Evolutionary conservation across 2,888 invertebrate genomes (phyloP).

Genomic region (Spialia ferax): DNA sequence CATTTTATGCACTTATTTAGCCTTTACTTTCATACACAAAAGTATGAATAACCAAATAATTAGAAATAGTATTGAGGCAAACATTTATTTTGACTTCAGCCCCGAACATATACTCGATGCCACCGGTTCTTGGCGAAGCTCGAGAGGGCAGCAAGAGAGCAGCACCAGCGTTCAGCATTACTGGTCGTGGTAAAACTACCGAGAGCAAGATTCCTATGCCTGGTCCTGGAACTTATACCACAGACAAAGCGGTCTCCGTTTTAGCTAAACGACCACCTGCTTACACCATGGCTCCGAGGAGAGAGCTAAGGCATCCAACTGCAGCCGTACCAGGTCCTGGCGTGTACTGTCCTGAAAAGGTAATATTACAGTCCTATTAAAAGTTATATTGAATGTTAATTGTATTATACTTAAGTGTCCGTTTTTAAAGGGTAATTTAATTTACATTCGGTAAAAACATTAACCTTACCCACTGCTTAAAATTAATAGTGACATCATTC

Average conservation of each 20-base stretch:
- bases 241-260: constrained; percentile 83
- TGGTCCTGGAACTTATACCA: constrained; percentile 93
- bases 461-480: background rate
- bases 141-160: constrained; percentile 87
- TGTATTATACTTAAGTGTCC: background rate
- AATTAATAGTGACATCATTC: background rate
- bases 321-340: constrained; percentile 87
- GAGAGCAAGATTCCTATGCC: constrained; percentile 86
- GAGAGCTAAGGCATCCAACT: constrained; percentile 70
- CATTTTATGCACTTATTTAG: background rate
- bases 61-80: background rate
- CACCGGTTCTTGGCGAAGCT: constrained; percentile 90
- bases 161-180: constrained; percentile 95
- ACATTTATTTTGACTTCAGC: constrained; percentile 82
- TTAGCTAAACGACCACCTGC: constrained; percentile 89
- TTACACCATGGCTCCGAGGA: constrained; percentile 92
- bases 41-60: no score
- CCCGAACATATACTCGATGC: constrained; percentile 96
- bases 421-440: background rate
- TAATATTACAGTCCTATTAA: constrained; percentile 46
- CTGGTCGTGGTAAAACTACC: constrained; percentile 91
- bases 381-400: background rate
- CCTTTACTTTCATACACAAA: background rate
- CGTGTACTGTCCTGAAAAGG: constrained; percentile 89
- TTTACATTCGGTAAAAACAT: background rate